Percentiles rank a stretch among this genome's conserved stretches.
Evolutionary conservation across 1,140 invertebrate species (phyloP).

Genomic region (Drosophila pectinifera): DNA sequence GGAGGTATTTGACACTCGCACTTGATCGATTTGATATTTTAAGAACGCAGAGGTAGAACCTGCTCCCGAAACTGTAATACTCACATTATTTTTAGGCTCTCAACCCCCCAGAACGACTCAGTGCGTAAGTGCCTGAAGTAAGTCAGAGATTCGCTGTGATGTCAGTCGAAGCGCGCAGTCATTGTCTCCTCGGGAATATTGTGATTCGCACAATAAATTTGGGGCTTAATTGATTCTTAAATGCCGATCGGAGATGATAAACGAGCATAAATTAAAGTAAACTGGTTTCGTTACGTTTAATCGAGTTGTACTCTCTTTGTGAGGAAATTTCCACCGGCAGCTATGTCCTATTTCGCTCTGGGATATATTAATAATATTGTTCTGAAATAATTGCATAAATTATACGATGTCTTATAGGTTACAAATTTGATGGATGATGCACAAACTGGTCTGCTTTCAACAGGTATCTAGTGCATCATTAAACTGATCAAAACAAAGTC

Average conservation of each 20-base stretch:
- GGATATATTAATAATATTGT: not conserved
- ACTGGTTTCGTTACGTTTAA: constrained; percentile 21
- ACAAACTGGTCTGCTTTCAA: not conserved
- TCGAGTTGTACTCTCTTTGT: not conserved
- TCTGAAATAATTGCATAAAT: not conserved
- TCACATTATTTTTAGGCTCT: constrained; percentile 31
- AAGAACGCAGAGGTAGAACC: constrained; percentile 6
- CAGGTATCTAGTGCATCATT: not conserved
- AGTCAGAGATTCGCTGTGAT: constrained; percentile 27
- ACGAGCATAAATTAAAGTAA: constrained; percentile 26
- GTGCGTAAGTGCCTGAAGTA: constrained; percentile 41
- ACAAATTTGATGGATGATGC: not conserved
- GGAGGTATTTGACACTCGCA: constrained; percentile 1
- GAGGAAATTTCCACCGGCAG: constrained; percentile 9
- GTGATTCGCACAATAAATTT: constrained; percentile 46
- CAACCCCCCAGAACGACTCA: constrained; percentile 11
- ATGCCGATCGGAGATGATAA: constrained; percentile 35
- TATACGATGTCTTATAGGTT: not conserved
- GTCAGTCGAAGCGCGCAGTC: constrained; percentile 36
- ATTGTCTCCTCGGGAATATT: constrained; percentile 36
- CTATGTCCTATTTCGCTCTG: not conserved
- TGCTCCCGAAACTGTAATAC: constrained; percentile 29
- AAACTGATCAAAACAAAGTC: not conserved
- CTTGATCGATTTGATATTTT: constrained; percentile 34
- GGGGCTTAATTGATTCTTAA: constrained; percentile 25